phyloP scores from a whole-genome alignment of 1,140 invertebrate species.

The Mesaphorura yosii region DNA sequence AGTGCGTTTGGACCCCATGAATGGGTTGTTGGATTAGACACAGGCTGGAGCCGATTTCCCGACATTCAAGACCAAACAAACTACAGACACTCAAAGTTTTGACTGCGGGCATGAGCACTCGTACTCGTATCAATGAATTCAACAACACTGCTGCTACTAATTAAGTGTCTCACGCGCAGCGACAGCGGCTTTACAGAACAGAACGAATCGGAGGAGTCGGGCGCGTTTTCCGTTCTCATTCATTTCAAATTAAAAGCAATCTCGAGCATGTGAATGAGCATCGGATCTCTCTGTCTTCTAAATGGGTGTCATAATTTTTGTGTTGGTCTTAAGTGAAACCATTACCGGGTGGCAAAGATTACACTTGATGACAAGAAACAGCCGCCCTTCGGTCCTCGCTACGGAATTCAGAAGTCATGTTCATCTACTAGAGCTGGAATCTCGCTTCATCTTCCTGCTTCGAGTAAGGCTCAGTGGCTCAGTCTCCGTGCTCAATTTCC shows the following conservation, averaged over 20 bases:
- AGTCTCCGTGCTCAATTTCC: background rate
- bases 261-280: background rate
- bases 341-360: slow-evolving; percentile 24
- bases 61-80: too few species aligned
- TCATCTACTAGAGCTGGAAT: background rate
- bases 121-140: too few species aligned
- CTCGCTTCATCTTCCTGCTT: background rate
- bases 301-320: slow-evolving; percentile 25
- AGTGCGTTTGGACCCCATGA: too few species aligned
- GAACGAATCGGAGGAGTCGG: too few species aligned
- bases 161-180: too few species aligned
- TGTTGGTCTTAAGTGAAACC: slow-evolving; percentile 23
- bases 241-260: background rate
- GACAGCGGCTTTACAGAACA: too few species aligned
- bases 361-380: slow-evolving; percentile 25
- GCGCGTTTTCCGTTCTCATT: background rate
- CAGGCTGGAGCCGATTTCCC: too few species aligned
- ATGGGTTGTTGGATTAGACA: too few species aligned
- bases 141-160: too few species aligned
- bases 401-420: background rate
- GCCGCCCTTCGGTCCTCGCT: slow-evolving; percentile 7
- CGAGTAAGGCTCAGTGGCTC: background rate
- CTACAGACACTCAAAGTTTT: too few species aligned
- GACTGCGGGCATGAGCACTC: too few species aligned
- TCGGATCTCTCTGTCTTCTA: background rate